Evolutionary conservation across 2,797 vertebrate genomes (phyloP), one percentile per base, ranked within the genome.

Genomic region (Vultur gryphus): DNA sequence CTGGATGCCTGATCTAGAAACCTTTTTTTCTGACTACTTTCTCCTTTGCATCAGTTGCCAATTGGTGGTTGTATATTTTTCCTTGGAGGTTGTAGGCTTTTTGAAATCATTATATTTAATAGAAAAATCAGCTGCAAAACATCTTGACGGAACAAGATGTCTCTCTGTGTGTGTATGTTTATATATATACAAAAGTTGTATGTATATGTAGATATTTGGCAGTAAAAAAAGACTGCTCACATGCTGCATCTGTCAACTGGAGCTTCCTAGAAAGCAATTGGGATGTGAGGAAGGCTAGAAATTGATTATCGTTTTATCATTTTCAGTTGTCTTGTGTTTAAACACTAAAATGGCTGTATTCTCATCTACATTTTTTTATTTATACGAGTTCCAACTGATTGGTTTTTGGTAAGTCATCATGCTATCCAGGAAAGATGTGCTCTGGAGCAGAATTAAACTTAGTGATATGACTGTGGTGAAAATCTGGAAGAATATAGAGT

Each of bases 391-490:
- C 73, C 69, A 58, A 23, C 25, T 58, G 58, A 57, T 46, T 83
- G 7, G 3, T 35, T 93, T 93, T 90, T 58, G 31, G 21, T 66
- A 37, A 92, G 51, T 78, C 52, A 69, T 78, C 20, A 10, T 39
- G 39, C 26, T 72, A 51, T 51, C 33, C 12, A 75, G 54, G 37
- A 94, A 79, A 90, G 46, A 44, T 67, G n/a, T 84, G 23, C 15
- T 17, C n/a, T 95, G 59, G 57, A 84, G 67, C 48, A 76, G 69
- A 96, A 73, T 92, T 91, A 87, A 62, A 71, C n/a, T 89, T 87
- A 67, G 18, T 31, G 23, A n/a, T 70, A 39, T 54, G 80, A 59
- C 67, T 92, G 54, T 87, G 25, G 33, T 88, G 76, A 97, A 90
- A 93, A 87, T 57, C 51, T 96, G 79, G 69, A 95, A 96, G 79